A percentile compares a stretch with the other conserved stretches of the same genome.
These are phyloP conservation scores for Antitype chi DNA, from an alignment of 2,888 invertebrate genomes.

Conservation along the genomic window DNA sequence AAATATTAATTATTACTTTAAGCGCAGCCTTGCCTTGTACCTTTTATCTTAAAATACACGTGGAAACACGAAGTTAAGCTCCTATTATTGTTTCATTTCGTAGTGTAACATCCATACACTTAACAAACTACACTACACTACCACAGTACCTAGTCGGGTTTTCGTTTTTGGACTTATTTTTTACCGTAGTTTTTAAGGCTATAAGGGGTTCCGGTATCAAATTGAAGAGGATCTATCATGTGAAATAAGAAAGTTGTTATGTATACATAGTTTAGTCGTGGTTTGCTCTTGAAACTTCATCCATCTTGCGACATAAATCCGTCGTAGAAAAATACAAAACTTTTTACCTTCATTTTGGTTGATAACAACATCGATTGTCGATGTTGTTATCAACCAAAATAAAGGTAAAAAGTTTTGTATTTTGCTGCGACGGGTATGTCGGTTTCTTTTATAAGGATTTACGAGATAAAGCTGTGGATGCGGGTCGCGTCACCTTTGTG, in stretches of 20 bases:
- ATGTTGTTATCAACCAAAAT: conserved; percentile 10
- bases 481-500: conserved; percentile 42
- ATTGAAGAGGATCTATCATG: background rate
- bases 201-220: background rate
- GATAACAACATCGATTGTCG: background rate
- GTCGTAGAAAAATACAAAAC: conserved; percentile 2
- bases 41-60: too few species aligned
- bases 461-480: conserved; percentile 44
- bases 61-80: too few species aligned
- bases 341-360: conserved; percentile 5
- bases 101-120: too few species aligned
- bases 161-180: background rate
- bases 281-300: background rate
- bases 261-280: background rate
- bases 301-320: background rate
- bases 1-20: too few species aligned
- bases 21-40: too few species aligned
- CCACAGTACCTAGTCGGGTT: too few species aligned
- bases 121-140: too few species aligned
- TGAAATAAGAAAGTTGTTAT: background rate
- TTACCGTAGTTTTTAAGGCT: background rate
- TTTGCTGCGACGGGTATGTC: conserved; percentile 2
- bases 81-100: too few species aligned
- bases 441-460: conserved; percentile 46
- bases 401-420: background rate